phyloP scores from a whole-genome alignment of 64 coral and sea anemone genomes.

The Acropora tenuis region DNA sequence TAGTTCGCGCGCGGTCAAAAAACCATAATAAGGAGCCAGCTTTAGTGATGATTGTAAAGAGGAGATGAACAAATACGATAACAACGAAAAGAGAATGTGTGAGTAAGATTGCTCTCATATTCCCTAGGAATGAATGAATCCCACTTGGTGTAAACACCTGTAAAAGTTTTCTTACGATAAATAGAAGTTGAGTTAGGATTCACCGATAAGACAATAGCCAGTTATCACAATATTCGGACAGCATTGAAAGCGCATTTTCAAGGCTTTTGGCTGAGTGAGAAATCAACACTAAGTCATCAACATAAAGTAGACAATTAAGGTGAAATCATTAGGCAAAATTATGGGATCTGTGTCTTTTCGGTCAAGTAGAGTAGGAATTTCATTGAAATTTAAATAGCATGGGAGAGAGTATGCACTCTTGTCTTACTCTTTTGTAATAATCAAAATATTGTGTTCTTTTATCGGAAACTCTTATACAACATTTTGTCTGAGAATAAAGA shows the following conservation, averaged over 20 bases:
- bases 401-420: background rate
- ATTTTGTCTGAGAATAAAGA: background rate
- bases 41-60: no score
- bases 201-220: background rate
- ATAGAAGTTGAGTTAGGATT: no score
- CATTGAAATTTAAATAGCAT: background rate
- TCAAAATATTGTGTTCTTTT: background rate
- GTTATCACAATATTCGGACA: constrained; percentile 9
- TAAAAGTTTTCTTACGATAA: no score
- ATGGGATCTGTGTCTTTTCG: background rate
- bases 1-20: no score
- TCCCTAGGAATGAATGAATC: no score
- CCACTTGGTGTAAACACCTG: no score
- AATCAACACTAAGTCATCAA: constrained; percentile 4
- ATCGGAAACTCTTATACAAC: background rate
- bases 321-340: background rate
- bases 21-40: no score
- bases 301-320: background rate
- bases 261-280: constrained; percentile 16
- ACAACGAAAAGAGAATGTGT: no score
- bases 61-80: no score
- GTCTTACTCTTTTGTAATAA: background rate
- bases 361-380: background rate
- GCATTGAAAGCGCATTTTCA: background rate
- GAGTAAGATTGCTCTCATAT: no score